These are phyloP conservation scores for Bactericera cockerelli DNA, from an alignment of 1,140 invertebrate genomes.

Conservation along the genomic window DNA sequence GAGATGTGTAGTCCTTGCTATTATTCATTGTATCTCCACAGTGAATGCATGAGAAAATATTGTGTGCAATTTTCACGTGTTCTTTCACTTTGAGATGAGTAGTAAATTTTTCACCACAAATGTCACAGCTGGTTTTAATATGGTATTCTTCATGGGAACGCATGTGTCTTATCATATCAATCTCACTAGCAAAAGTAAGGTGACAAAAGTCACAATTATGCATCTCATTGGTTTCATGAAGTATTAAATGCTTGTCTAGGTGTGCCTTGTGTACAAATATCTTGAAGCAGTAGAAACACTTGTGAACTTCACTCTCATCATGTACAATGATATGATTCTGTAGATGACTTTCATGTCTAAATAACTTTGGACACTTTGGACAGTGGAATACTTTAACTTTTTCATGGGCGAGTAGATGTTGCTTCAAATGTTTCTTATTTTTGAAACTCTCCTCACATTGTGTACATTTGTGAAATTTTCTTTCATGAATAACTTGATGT, in stretches of 20 bases:
- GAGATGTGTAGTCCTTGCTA: background rate
- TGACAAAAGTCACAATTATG: slow-evolving; percentile 2
- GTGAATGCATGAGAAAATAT: background rate
- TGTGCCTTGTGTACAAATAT: slow-evolving; percentile 7
- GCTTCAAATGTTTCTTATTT: slow-evolving; percentile 5
- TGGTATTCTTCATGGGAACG: slow-evolving; percentile 6
- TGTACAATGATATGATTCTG: slow-evolving; percentile 5
- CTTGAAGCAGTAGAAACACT: slow-evolving; percentile 4
- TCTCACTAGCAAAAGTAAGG: background rate
- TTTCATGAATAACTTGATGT: background rate
- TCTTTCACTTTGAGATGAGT: background rate
- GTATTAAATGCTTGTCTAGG: background rate
- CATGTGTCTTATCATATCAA: background rate
- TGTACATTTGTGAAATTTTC: slow-evolving; percentile 1
- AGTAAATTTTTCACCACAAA: slow-evolving; percentile 1
- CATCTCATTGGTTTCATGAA: slow-evolving; percentile 5
- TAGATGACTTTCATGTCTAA: background rate
- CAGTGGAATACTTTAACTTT: background rate
- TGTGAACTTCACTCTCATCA: slow-evolving; percentile 3
- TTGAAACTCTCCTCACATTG: slow-evolving; percentile 2
- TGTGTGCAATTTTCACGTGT: background rate
- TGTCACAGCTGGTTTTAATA: background rate
- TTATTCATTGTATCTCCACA: background rate
- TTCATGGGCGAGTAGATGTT: background rate
- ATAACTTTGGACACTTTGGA: slow-evolving; percentile 1